Evolutionary conservation across 2,888 invertebrate species (phyloP).

Genomic region (Drosophila rellima): DNA sequence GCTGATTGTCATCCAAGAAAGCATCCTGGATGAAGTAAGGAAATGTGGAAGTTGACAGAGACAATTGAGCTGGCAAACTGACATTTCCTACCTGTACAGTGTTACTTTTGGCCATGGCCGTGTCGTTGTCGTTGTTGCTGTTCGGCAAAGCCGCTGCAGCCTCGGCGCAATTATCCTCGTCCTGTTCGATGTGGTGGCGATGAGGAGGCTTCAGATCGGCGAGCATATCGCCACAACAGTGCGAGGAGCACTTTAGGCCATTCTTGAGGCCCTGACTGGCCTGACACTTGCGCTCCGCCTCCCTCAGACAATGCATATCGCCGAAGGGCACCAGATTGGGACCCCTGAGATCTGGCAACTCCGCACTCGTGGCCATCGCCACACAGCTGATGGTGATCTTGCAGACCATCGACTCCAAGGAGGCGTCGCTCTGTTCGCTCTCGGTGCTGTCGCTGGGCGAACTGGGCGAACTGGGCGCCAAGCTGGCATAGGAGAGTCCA

Average conservation of each 20-base stretch:
- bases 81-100: constrained; percentile 48
- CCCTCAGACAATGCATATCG: constrained; percentile 64
- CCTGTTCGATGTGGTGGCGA: too few relatives aligned
- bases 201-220: constrained; percentile 19
- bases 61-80: not conserved
- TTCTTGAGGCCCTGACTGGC: constrained; percentile 34
- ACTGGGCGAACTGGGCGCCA: constrained; percentile 41
- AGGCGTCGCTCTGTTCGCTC: constrained; percentile 66
- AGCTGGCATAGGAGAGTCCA: constrained; percentile 53
- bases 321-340: constrained; percentile 72
- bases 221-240: constrained; percentile 67
- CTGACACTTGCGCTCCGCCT: constrained; percentile 49
- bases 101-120: constrained; percentile 13
- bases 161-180: constrained; percentile 34
- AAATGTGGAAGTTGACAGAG: constrained; percentile 9
- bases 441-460: constrained; percentile 51
- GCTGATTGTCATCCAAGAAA: constrained; percentile 34
- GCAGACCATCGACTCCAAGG: constrained; percentile 66
- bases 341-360: constrained; percentile 60
- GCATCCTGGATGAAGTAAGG: constrained; percentile 20
- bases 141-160: not conserved
- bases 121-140: not conserved
- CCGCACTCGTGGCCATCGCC: constrained; percentile 63
- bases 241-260: constrained; percentile 43
- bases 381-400: constrained; percentile 64